phyloP scores from a whole-genome alignment of 2,113 vertebrate genomes.

The Prolemur simus region DNA sequence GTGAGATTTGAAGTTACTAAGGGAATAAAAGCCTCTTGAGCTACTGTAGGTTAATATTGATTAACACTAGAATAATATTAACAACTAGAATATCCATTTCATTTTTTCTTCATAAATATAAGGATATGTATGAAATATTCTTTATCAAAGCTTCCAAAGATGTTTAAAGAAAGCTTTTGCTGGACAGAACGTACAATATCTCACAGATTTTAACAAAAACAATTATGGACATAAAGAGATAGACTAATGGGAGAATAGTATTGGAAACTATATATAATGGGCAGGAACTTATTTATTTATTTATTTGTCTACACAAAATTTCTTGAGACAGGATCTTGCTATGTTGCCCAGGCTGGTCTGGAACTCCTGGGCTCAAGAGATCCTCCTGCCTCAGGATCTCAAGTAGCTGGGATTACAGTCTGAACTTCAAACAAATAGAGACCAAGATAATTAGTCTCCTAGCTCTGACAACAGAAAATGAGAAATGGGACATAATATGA shows the following conservation, averaged over 20 bases:
- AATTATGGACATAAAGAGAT: not conserved
- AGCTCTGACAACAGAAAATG: not conserved
- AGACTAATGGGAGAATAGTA: not conserved
- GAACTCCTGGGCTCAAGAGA: not conserved
- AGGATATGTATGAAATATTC: not conserved
- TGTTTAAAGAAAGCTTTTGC: not conserved
- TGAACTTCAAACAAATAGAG: not conserved
- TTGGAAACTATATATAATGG: not conserved
- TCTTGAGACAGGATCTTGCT: not conserved
- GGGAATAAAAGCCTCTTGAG: not conserved
- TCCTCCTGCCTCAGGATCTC: not conserved
- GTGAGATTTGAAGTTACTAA: not conserved
- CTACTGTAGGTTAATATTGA: not conserved
- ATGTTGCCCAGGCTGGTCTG: not conserved
- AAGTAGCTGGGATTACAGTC: not conserved
- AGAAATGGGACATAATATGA: not conserved
- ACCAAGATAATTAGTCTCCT: not conserved
- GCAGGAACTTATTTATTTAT: not conserved
- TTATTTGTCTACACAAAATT: not conserved
- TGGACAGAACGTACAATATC: accelerated
- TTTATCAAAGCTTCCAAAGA: not conserved
- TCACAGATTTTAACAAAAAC: not conserved
- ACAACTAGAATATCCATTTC: not conserved
- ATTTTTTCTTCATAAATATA: not conserved
- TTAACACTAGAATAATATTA: not conserved